These are phyloP conservation scores for Oreochromis spilurus DNA, from an alignment of 2,113 vertebrate species.

Conservation along the genomic window DNA sequence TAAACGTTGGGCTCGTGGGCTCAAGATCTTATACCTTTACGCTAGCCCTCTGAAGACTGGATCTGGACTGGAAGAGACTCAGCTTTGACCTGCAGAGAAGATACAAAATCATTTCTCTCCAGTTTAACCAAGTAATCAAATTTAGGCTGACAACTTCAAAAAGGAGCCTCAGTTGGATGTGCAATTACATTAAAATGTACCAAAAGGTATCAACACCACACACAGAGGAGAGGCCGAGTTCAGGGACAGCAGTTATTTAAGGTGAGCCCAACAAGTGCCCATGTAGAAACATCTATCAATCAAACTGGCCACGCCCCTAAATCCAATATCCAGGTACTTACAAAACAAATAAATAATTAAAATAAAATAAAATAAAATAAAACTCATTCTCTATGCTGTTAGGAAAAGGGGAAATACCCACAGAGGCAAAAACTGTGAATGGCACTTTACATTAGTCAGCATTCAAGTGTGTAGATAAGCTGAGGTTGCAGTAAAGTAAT, in stretches of 20 bases:
- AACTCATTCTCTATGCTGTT: background rate
- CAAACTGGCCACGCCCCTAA: background rate
- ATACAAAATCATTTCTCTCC: background rate
- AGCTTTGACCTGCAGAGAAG: slow-evolving; percentile 86
- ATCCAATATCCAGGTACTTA: background rate
- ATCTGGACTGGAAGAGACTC: slow-evolving; percentile 96
- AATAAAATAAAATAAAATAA: background rate
- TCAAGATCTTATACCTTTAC: slow-evolving; percentile 82
- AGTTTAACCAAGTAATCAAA: background rate
- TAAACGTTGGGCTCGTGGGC: background rate
- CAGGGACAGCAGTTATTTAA: background rate
- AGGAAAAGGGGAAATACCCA: background rate
- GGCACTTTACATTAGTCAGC: background rate
- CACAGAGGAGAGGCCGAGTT: background rate
- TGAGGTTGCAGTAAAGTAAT: background rate
- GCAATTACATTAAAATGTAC: background rate
- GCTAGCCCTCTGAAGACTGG: slow-evolving; percentile 97
- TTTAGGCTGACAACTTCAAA: background rate
- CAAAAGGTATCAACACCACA: background rate
- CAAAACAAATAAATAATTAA: background rate
- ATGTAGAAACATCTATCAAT: background rate
- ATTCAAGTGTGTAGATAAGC: background rate
- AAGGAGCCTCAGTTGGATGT: background rate
- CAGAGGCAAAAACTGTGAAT: background rate
- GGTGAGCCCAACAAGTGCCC: background rate